Base-by-base conservation (phyloP, 1,140 invertebrate genomes). In the Habropoda laboriosa region DNA sequence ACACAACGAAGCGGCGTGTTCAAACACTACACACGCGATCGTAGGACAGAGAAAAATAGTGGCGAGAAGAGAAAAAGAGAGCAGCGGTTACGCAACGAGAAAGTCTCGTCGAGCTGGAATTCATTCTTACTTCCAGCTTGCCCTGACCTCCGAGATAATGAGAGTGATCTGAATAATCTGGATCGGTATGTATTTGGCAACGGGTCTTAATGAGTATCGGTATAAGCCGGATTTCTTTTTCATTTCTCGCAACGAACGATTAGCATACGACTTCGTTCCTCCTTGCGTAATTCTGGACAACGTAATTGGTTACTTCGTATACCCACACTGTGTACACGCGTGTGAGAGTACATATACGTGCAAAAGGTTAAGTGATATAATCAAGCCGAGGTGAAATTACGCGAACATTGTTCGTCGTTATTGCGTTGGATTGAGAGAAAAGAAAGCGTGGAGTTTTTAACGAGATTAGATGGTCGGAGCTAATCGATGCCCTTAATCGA, bases 101-200 rank as follows among this genome's bases (percentile, higher is more conserved):
- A 88, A 88, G 87, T 82, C n/a, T n/a, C 49, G 32, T 13, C 63
- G 70, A n/a, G 1, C 71, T 79, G 87, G 86, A 87, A 89, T 89
- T 89, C 80, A 85, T 85, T 88, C 82, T 88, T 89, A 86, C 87
- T 85, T 79, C 66, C 79, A 77, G 82, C 67, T 81, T 76, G 84
- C 86, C 84, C 82, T 88, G 83, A 90, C 86, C 87, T 87, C 81
- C 81, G 82, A 35, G 83, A 81, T 82, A 85, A 88, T 85, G 82
- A 82, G 86, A 81, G 61, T 70, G 86, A 87, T 88, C 81, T 61
- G 80, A 79, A 78, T 87, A 81, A 84, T 84, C 71, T 58, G 74
- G 75, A 57, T 53, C 66, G 74, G 7, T 51, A 57, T 71, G 60
- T 67, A 86, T 88, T 87, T 87, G 86, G 84, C 80, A 87, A 86